A percentile compares a stretch with the other conserved stretches of the same genome.
phyloP scores from a whole-genome alignment of 30 jellyfish, hydroid and myxozoan species.

The Cassiopea andromeda region DNA sequence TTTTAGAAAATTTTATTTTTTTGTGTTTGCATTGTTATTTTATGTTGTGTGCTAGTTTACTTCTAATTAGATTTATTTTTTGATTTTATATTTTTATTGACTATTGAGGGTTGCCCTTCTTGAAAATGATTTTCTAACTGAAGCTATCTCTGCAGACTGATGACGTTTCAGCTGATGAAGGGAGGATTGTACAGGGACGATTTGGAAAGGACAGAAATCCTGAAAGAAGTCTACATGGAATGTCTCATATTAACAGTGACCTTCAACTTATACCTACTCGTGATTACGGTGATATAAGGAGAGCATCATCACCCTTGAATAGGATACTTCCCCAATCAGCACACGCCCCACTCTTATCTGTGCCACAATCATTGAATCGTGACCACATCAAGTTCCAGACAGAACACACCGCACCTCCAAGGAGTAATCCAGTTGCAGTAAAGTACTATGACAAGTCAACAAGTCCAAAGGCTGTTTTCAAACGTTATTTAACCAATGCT shows the following conservation, averaged over 20 bases:
- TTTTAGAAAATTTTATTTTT: too few species aligned
- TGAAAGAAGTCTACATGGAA: not conserved
- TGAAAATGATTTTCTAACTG: not conserved
- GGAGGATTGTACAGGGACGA: not conserved
- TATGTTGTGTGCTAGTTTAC: too few species aligned
- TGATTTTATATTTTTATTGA: too few species aligned
- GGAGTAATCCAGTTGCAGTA: conserved; percentile 16
- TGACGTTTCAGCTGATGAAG: not conserved
- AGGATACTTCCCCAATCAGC: not conserved
- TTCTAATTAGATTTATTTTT: not conserved
- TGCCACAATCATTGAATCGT: not conserved
- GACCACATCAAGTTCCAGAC: not conserved
- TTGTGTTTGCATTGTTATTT: too few species aligned
- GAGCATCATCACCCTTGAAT: conserved; percentile 17
- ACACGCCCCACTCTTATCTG: not conserved
- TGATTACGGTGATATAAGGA: not conserved
- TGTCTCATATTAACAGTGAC: not conserved
- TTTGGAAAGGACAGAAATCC: too few species aligned
- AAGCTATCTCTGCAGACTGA: not conserved
- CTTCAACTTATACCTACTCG: conserved; percentile 51
- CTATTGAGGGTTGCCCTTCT: too few species aligned
- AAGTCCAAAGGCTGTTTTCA: conserved; percentile 19
- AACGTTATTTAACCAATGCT: conserved; percentile 1
- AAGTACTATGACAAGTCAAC: conserved; percentile 33
- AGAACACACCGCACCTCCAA: not conserved